These are phyloP conservation scores for Accipiter virgatus DNA, from an alignment of 2,113 vertebrate species.

Conservation along the genomic window DNA sequence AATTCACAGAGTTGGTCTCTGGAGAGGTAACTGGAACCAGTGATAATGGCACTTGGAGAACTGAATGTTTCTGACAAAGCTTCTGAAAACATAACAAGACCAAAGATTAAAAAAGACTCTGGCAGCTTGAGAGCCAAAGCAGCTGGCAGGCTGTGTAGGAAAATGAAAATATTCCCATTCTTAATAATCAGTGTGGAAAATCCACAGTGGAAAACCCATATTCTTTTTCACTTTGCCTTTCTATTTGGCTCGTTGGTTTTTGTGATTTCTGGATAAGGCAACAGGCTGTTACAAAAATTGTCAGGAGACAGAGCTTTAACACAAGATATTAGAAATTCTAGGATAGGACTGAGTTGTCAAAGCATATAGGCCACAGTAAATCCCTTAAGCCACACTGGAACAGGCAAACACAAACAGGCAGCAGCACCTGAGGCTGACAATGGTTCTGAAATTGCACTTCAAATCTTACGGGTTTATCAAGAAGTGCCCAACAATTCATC, in stretches of 20 bases:
- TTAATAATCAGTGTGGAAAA: neutral
- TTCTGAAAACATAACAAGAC: neutral
- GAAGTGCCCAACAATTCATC: neutral
- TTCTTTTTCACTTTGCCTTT: neutral
- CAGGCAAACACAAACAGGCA: neutral
- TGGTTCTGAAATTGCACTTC: slow-evolving; percentile 9
- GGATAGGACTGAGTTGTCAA: neutral
- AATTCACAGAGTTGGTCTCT: neutral
- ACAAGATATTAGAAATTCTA: slow-evolving; percentile 43
- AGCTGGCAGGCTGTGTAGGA: neutral
- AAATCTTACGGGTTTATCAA: neutral
- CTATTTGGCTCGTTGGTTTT: neutral
- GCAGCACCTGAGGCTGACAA: neutral
- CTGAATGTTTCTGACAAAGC: neutral
- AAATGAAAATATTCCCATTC: neutral
- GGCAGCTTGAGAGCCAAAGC: neutral
- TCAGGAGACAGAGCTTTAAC: slow-evolving; percentile 14
- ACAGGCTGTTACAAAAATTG: neutral
- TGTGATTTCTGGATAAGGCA: neutral
- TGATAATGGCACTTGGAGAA: neutral
- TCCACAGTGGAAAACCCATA: neutral
- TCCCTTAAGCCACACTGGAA: slow-evolving; percentile 27
- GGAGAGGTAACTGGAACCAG: neutral
- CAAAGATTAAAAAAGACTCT: neutral
- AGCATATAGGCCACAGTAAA: slow-evolving; percentile 21